Base-by-base conservation (phyloP, 1,140 invertebrate species). In the Pentalonia nigronervosa region DNA sequence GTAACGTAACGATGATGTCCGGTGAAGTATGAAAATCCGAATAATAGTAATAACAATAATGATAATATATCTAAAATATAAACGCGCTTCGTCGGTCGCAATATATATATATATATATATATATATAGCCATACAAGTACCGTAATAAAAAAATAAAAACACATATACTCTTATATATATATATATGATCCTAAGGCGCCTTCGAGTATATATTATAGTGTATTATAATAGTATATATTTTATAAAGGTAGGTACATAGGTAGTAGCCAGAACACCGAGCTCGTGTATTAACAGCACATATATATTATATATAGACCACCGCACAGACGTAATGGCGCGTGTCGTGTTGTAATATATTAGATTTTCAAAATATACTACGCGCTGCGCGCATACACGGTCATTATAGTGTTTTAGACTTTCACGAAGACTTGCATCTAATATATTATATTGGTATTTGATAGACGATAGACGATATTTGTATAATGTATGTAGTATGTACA, bases 1-100 rank as follows among this genome's bases (percentile, higher is more conserved):
- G 86, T 88, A 48, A 87, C 36, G 30, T 56, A 89, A 89, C 50
- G 88, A 89, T 34, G 34, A 53, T 41, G 88, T 56, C 88, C 88
- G 50, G 88, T 56, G n/a, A 89, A 89, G 88, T 89, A 89, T 89
- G 88, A 89, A 89, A 89, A 50, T 36, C 21, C 30, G 48, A 89
- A 89, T 56, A 56, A 23, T 30, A 67, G 30, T 76, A 41, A 41
- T 41, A 41, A 41, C 4, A 76, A 76, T 76, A 76, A 76, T 76
- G 30, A 30, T 67, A n/a, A 67, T 30, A 67, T 67, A 76, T 67
- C 14, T n/a, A 76, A 76, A 53, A 20, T 53, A 50, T 50, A 67
- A 48, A 50, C 84, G 30, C 84, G 25, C 48, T 45, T 9, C 34
- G 17, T 50, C 47, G 88, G 17, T 34, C 21, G 34, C 50, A 53